Percentiles rank a stretch among this genome's conserved stretches.
Evolutionary conservation across 2,888 invertebrate genomes (phyloP).

Genomic region (Nematopogon swammerdamellus): DNA sequence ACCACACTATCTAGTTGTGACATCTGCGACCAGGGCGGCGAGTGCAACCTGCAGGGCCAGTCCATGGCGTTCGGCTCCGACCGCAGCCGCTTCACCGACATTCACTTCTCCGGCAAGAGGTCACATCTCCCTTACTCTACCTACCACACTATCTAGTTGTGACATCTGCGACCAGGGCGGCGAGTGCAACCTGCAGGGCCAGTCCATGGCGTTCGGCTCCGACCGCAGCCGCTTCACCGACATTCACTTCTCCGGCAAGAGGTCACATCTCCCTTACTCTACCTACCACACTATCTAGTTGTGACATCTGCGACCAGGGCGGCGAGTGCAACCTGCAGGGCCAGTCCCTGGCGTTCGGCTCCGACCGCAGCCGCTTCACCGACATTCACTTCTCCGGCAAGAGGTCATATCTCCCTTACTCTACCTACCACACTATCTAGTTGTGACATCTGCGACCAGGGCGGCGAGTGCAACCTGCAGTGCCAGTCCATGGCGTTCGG

Average conservation of each 20-base stretch:
- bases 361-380: slow-evolving; percentile 87
- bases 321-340: slow-evolving; percentile 94
- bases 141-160: too few relatives aligned
- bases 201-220: slow-evolving; percentile 98
- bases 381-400: slow-evolving; percentile 91
- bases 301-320: slow-evolving; percentile 98
- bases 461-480: slow-evolving; percentile 90
- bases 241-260: slow-evolving; percentile 86
- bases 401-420: too few relatives aligned
- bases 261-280: too few relatives aligned
- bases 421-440: too few relatives aligned
- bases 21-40: slow-evolving; percentile 98
- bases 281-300: too few relatives aligned
- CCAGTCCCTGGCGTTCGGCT: slow-evolving; percentile 99
- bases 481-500: slow-evolving; percentile 99
- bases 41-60: slow-evolving; percentile 95
- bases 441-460: slow-evolving; percentile 99
- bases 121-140: too few relatives aligned
- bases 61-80: slow-evolving; percentile 99
- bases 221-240: slow-evolving; percentile 92
- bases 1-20: too few relatives aligned
- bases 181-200: slow-evolving; percentile 94
- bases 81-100: slow-evolving; percentile 90
- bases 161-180: slow-evolving; percentile 98
- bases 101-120: slow-evolving; percentile 86